Percentiles rank a stretch among this genome's conserved stretches.
These are phyloP conservation scores for Eurystomus glaucurus DNA, from an alignment of 2,797 vertebrate species.

Conservation along the genomic window DNA sequence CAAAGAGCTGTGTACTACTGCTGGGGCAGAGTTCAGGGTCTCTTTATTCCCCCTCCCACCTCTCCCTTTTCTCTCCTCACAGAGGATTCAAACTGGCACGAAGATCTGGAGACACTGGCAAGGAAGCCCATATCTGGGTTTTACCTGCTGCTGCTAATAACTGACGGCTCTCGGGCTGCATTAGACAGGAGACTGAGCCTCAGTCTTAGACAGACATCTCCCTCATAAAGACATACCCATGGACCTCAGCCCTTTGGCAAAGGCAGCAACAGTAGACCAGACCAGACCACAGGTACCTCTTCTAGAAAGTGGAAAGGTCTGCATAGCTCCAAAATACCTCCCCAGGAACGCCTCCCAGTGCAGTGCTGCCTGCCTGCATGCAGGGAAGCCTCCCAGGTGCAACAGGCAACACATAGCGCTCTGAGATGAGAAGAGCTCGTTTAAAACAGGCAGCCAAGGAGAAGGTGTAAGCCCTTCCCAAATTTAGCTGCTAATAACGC, in stretches of 20 bases:
- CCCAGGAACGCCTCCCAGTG: accelerated
- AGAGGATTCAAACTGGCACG: not conserved
- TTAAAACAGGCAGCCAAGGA: not conserved
- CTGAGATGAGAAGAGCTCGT: not conserved
- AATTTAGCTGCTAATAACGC: not conserved
- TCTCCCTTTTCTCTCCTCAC: not conserved
- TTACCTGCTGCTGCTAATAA: not conserved
- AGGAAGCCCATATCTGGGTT: not conserved
- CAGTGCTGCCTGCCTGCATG: not conserved
- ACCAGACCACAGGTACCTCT: not conserved
- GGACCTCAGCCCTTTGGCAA: not conserved
- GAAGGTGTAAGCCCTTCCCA: not conserved
- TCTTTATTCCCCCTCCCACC: accelerated
- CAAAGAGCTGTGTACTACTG: not conserved
- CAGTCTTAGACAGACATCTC: not conserved
- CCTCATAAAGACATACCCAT: accelerated
- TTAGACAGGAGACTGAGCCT: accelerated
- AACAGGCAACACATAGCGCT: accelerated
- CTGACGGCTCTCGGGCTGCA: not conserved
- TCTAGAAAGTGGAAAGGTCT: not conserved
- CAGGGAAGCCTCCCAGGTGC: not conserved
- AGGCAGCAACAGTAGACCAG: not conserved
- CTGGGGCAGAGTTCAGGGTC: not conserved
- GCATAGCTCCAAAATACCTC: not conserved
- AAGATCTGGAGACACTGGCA: not conserved